phyloP scores from a whole-genome alignment of 2,888 invertebrate species.

The Sphaerophoria taeniata region DNA sequence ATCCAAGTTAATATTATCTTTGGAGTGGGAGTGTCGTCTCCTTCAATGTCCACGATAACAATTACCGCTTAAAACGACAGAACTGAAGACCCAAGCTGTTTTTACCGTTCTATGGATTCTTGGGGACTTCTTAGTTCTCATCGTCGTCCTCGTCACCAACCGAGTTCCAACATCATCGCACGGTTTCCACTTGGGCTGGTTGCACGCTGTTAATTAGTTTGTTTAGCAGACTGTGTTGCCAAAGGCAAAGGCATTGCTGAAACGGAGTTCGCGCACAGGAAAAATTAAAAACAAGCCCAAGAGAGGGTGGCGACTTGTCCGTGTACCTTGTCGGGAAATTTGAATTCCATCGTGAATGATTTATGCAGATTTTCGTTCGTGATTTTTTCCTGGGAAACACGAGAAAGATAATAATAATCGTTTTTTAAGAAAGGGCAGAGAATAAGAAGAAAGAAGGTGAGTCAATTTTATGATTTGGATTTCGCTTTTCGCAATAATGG shows the following conservation, averaged over 20 bases:
- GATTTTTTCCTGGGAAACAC: slow-evolving; percentile 62
- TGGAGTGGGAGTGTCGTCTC: slow-evolving; percentile 8
- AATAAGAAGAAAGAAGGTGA: slow-evolving; percentile 51
- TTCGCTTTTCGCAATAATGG: not conserved
- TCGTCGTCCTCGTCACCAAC: slow-evolving; percentile 4
- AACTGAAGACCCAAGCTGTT: slow-evolving; percentile 25
- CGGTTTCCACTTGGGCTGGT: slow-evolving; percentile 61
- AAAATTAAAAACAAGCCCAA: not conserved
- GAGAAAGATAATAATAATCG: slow-evolving; percentile 48
- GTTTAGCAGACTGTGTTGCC: slow-evolving; percentile 72
- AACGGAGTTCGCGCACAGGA: slow-evolving; percentile 10
- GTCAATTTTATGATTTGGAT: slow-evolving; percentile 51
- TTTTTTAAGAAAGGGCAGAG: slow-evolving; percentile 9
- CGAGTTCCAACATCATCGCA: not conserved
- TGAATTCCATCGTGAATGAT: slow-evolving; percentile 57
- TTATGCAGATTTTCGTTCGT: slow-evolving; percentile 70
- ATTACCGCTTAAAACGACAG: slow-evolving; percentile 56
- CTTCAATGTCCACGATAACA: slow-evolving; percentile 38
- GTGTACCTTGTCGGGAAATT: not conserved
- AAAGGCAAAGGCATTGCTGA: slow-evolving; percentile 45
- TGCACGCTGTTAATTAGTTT: slow-evolving; percentile 69
- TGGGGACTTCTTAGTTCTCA: slow-evolving; percentile 14
- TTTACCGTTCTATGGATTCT: slow-evolving; percentile 54
- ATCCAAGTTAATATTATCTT: slow-evolving; percentile 38
- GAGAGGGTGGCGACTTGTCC: not conserved